Conservation (phyloP, 2,888 invertebrate genomes). For the Sphaeridia pumilis region DNA sequence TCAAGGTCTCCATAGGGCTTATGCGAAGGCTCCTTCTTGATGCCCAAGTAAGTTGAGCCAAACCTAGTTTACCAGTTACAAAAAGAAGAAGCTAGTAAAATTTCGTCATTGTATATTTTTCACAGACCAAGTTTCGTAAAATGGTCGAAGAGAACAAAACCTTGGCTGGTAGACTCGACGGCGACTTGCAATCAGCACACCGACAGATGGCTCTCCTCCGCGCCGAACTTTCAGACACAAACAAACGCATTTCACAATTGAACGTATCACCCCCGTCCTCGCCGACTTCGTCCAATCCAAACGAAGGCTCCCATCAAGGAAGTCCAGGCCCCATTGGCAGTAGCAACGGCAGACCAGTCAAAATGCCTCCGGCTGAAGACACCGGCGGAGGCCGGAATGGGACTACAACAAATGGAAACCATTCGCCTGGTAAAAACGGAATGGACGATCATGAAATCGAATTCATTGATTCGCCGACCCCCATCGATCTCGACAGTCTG, state of each 20-base stretch:
- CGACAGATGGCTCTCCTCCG: constrained; percentile 50
- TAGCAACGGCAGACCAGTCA: constrained; percentile 10
- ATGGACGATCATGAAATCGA: constrained; percentile 12
- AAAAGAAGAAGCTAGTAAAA: background rate
- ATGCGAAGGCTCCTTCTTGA: constrained; percentile 75
- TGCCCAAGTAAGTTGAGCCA: constrained; percentile 69
- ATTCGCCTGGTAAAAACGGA: constrained; percentile 27
- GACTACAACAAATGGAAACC: constrained; percentile 26
- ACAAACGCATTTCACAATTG: constrained; percentile 41
- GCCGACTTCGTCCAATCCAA: constrained; percentile 35
- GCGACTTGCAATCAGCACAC: constrained; percentile 52
- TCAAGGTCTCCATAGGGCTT: constrained; percentile 41
- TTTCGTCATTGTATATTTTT: background rate
- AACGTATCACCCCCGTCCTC: constrained; percentile 39
- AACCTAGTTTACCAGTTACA: no score
- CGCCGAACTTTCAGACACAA: constrained; percentile 47
- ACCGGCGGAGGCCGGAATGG: background rate
- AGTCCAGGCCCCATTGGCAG: constrained; percentile 37
- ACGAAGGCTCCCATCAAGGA: constrained; percentile 36
- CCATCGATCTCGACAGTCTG: constrained; percentile 26
- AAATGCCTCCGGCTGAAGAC: constrained; percentile 20
- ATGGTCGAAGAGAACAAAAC: constrained; percentile 74
- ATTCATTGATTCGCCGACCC: constrained; percentile 14
- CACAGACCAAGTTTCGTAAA: constrained; percentile 64
- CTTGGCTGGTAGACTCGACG: constrained; percentile 45